These are phyloP conservation scores for Torymus texanus DNA, from an alignment of 2,888 invertebrate genomes.

Conservation along the genomic window DNA sequence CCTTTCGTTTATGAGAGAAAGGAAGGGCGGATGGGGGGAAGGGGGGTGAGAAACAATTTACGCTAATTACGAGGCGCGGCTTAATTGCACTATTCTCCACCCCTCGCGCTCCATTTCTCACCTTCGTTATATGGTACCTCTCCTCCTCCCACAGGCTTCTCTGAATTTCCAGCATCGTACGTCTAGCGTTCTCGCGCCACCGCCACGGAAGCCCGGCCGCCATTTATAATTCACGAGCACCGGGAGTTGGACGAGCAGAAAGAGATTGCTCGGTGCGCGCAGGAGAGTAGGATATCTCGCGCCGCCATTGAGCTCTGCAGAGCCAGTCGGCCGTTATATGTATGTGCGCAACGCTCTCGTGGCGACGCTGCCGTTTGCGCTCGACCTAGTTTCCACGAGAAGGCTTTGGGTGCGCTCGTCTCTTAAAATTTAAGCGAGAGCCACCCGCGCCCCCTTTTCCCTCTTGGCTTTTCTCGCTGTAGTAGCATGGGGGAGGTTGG, in stretches of 20 bases:
- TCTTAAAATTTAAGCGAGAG: conserved; percentile 30
- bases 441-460: not conserved
- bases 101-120: conserved; percentile 28
- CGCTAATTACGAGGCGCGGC: conserved; percentile 71
- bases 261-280: conserved; percentile 47
- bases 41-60: conserved; percentile 68
- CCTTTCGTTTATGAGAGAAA: too few species aligned
- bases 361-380: conserved; percentile 1
- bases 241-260: conserved; percentile 55
- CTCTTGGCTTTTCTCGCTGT: not conserved
- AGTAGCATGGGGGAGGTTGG: not conserved
- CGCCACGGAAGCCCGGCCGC: conserved; percentile 62
- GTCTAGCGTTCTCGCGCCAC: conserved; percentile 11
- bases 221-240: conserved; percentile 71
- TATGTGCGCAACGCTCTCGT: not conserved
- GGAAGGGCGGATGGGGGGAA: too few species aligned
- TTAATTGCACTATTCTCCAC: conserved; percentile 66
- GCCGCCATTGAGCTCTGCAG: conserved; percentile 5
- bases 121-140: not conserved
- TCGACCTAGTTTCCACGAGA: conserved; percentile 48
- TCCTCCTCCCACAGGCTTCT: conserved; percentile 39
- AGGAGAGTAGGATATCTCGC: conserved; percentile 48
- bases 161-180: conserved; percentile 55
- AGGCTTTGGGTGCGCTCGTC: not conserved
- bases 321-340: too few species aligned